These are phyloP conservation scores for Rambutsinella grinnellia DNA, from an alignment of 2,888 invertebrate species.

Conservation along the genomic window DNA sequence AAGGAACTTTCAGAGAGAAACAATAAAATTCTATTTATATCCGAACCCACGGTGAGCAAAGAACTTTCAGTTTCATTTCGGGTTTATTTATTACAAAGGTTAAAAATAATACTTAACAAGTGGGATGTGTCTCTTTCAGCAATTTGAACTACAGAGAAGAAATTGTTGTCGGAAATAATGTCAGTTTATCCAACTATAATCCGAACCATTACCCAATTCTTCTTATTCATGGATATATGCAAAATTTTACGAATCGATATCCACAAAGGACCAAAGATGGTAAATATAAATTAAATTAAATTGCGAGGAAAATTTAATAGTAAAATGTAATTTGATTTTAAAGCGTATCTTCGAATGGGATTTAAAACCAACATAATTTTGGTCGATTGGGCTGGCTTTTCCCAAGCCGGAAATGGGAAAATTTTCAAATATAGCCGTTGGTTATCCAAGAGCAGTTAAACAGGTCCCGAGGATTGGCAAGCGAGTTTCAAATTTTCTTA, in stretches of 20 bases:
- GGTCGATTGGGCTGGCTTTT: constrained; percentile 53
- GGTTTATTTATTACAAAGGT: no score
- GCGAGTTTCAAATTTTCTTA: constrained; percentile 49
- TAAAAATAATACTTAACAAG: no score
- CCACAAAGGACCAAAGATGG: constrained; percentile 59
- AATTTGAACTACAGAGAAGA: constrained; percentile 56
- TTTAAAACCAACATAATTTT: constrained; percentile 56
- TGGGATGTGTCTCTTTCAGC: no score
- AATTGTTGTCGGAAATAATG: constrained; percentile 59
- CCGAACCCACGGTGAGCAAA: constrained; percentile 39
- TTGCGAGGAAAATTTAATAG: no score
- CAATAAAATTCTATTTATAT: constrained; percentile 48
- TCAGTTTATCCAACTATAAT: constrained; percentile 53
- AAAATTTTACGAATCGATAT: constrained; percentile 53
- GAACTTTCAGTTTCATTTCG: no score
- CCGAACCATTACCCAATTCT: constrained; percentile 51
- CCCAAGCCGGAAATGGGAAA: constrained; percentile 51
- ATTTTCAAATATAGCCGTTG: constrained; percentile 51
- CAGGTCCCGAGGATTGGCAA: constrained; percentile 49
- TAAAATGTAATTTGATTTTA: no score
- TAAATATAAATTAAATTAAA: no score
- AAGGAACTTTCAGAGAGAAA: constrained; percentile 33
- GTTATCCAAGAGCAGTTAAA: constrained; percentile 51
- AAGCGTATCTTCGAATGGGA: constrained; percentile 56
- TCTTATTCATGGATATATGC: constrained; percentile 60